A percentile compares a stretch with the other conserved stretches of the same genome.
phyloP scores from a whole-genome alignment of 2,113 vertebrate species.

The Chinchilla lanigera region DNA sequence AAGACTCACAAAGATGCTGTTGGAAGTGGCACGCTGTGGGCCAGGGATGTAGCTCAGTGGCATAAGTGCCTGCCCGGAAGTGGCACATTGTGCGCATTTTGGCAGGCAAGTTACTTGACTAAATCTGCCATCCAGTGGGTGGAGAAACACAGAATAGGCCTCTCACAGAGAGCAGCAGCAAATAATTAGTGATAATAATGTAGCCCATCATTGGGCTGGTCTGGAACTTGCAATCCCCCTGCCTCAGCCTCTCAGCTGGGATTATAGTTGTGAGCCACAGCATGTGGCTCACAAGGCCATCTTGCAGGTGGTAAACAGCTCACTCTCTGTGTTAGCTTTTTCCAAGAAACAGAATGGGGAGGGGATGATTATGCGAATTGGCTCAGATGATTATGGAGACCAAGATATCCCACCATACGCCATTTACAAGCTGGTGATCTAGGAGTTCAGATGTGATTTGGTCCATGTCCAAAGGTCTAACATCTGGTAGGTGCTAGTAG shows the following conservation, averaged over 20 bases:
- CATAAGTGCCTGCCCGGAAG: too few relatives aligned
- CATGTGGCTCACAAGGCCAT: background rate
- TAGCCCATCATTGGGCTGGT: background rate
- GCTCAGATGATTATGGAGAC: background rate
- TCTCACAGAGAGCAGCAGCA: background rate
- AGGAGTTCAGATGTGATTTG: background rate
- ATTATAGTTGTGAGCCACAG: background rate
- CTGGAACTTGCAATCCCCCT: background rate
- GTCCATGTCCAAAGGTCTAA: background rate
- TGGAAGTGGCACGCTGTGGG: background rate
- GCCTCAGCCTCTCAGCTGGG: background rate
- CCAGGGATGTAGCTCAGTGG: too few relatives aligned
- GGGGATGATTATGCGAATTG: background rate
- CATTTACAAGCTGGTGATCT: background rate
- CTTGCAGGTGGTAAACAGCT: background rate
- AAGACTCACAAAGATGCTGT: background rate
- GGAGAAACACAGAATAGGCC: background rate
- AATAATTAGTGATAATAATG: background rate
- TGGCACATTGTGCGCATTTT: background rate
- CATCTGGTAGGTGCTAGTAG: background rate
- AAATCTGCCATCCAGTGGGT: background rate
- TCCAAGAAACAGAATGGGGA: background rate
- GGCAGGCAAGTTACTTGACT: background rate
- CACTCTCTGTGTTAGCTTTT: background rate
- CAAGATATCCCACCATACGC: background rate